These are phyloP conservation scores for Lipophrys pholis DNA, from an alignment of 2,113 vertebrate genomes.

Conservation along the genomic window DNA sequence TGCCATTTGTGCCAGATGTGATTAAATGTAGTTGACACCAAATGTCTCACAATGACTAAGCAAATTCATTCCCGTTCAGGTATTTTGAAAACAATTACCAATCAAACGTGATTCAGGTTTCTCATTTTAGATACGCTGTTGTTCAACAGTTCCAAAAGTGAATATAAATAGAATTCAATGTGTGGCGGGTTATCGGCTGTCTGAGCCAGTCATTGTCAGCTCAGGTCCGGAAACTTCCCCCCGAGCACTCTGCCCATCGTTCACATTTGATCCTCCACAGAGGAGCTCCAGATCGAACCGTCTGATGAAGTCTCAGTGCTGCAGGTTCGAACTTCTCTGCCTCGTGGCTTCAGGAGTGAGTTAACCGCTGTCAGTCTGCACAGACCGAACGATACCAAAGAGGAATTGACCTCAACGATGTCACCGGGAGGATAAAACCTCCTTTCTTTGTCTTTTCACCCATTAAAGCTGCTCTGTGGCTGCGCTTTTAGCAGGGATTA, in stretches of 20 bases:
- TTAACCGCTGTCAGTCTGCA: not conserved
- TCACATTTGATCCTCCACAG: slow-evolving; percentile 16
- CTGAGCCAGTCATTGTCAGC: slow-evolving; percentile 13
- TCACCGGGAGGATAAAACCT: slow-evolving; percentile 2
- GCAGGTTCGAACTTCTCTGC: not conserved
- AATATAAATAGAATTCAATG: slow-evolving; percentile 7
- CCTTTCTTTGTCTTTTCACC: slow-evolving; percentile 3
- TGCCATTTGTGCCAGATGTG: not conserved
- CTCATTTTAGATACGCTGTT: slow-evolving; percentile 12
- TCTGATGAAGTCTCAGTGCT: slow-evolving; percentile 2
- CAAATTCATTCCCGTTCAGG: slow-evolving; percentile 3
- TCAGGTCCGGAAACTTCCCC: slow-evolving; percentile 23
- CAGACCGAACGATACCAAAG: not conserved
- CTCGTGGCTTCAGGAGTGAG: not conserved
- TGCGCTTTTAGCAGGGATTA: slow-evolving; percentile 34
- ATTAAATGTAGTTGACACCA: not conserved
- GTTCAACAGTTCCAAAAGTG: slow-evolving; percentile 2
- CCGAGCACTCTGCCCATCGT: slow-evolving; percentile 30
- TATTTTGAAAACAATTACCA: slow-evolving; percentile 8
- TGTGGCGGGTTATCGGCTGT: slow-evolving; percentile 27
- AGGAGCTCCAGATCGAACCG: slow-evolving; percentile 17
- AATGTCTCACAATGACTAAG: slow-evolving; percentile 20
- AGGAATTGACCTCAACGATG: not conserved
- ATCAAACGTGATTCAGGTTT: slow-evolving; percentile 3
- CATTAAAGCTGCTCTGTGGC: slow-evolving; percentile 15